Conservation (phyloP, 2,113 vertebrate genomes). For the Psittacus erithacus region DNA sequence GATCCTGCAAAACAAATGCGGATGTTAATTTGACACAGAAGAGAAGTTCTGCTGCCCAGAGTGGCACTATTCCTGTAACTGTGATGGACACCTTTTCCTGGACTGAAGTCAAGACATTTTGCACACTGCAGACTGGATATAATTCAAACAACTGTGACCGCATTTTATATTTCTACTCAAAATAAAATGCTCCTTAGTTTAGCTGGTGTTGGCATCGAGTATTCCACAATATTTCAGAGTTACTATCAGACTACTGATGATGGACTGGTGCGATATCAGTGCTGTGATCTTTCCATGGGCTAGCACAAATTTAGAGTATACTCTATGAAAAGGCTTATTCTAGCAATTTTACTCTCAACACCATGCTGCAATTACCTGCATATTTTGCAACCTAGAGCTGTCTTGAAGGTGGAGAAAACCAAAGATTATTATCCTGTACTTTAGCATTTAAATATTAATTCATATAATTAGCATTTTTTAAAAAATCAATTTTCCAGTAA, state of each 20-base stretch:
- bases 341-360: background rate
- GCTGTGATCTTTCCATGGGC: background rate
- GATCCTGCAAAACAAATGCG: background rate
- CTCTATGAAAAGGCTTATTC: background rate
- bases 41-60: background rate
- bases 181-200: background rate
- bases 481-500: background rate
- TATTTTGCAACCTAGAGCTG: background rate
- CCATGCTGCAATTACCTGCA: background rate
- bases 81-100: background rate
- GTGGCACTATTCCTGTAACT: background rate
- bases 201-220: background rate
- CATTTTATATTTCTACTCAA: background rate
- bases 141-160: background rate
- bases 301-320: background rate
- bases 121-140: background rate
- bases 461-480: background rate
- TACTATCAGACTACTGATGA: background rate
- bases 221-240: background rate
- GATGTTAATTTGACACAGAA: background rate
- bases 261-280: background rate
- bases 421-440: background rate
- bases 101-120: background rate
- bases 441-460: conserved; percentile 31
- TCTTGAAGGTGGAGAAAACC: background rate